Evolutionary conservation across 92 coral and sea anemone species (phyloP).

Genomic region (Porites cylindrica): DNA sequence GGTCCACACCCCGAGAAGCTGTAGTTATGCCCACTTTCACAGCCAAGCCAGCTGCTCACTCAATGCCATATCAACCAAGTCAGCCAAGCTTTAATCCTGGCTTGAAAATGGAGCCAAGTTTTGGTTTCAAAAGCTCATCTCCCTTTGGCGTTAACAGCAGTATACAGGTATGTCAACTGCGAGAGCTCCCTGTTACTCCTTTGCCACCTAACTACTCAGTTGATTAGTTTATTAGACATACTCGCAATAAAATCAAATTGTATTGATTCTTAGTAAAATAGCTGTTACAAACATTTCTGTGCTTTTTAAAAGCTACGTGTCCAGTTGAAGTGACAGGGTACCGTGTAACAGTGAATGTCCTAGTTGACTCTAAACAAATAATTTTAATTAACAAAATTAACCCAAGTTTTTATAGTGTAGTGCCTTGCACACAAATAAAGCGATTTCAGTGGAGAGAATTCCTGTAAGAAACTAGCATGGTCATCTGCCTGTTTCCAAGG

Average conservation of each 20-base stretch:
- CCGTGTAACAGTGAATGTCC: not conserved
- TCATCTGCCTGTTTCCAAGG: not conserved
- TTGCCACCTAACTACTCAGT: conserved; percentile 27
- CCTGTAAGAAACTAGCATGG: not conserved
- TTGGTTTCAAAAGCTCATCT: conserved; percentile 24
- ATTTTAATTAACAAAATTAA: too few relatives aligned
- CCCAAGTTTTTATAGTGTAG: not conserved
- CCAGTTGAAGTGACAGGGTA: not conserved
- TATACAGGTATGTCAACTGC: conserved; percentile 46
- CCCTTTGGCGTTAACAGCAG: not conserved
- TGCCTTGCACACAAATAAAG: not conserved
- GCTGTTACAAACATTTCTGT: too few relatives aligned
- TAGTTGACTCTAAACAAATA: not conserved
- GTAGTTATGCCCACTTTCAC: conserved; percentile 40
- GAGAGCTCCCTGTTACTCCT: conserved; percentile 44
- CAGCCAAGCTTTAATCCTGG: conserved; percentile 16
- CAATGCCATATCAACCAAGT: conserved; percentile 25
- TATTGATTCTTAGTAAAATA: too few relatives aligned
- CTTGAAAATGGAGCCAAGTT: conserved; percentile 34
- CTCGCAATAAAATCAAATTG: not conserved
- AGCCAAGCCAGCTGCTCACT: conserved; percentile 19
- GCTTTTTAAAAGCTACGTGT: too few relatives aligned
- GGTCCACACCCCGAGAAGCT: conserved; percentile 11
- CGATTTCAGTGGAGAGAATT: not conserved
- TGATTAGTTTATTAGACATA: not conserved